A percentile compares a stretch with the other conserved stretches of the same genome.
These are phyloP conservation scores for Phodopus roborovskii DNA, from an alignment of 2,113 vertebrate species.

Conservation along the genomic window DNA sequence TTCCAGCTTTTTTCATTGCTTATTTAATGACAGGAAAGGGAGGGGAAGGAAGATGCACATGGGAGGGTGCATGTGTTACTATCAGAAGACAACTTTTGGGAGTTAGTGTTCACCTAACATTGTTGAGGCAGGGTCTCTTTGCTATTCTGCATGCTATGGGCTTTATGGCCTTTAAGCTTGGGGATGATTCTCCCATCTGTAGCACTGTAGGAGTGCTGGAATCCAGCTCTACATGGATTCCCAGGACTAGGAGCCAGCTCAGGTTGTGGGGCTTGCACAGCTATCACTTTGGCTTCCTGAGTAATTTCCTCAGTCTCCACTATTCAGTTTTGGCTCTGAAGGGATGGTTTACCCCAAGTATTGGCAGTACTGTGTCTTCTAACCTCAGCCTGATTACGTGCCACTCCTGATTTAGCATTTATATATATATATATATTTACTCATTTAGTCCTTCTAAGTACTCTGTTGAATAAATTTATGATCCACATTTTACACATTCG, in stretches of 20 bases:
- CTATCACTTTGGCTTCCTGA: background rate
- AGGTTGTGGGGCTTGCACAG: background rate
- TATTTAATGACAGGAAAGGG: background rate
- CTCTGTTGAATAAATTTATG: background rate
- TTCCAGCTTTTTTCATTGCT: background rate
- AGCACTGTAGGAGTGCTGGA: background rate
- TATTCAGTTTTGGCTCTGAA: background rate
- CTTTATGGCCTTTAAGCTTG: background rate
- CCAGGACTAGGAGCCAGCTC: background rate
- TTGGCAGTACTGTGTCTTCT: background rate
- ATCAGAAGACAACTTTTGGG: background rate
- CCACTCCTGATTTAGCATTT: background rate
- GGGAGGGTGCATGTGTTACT: background rate
- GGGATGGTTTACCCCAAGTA: background rate
- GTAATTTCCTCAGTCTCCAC: background rate
- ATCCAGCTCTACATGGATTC: background rate
- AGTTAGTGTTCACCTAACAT: background rate
- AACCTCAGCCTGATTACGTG: too few relatives aligned
- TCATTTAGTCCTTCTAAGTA: background rate
- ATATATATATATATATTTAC: background rate
- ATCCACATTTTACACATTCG: background rate
- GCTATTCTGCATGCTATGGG: background rate
- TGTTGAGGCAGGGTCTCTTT: background rate
- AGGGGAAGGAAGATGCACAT: background rate
- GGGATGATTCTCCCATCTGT: background rate